Evolutionary conservation across 2,113 vertebrate species (phyloP), one percentile per base, ranked within the genome.

Genomic region (Empidonax alnorum): DNA sequence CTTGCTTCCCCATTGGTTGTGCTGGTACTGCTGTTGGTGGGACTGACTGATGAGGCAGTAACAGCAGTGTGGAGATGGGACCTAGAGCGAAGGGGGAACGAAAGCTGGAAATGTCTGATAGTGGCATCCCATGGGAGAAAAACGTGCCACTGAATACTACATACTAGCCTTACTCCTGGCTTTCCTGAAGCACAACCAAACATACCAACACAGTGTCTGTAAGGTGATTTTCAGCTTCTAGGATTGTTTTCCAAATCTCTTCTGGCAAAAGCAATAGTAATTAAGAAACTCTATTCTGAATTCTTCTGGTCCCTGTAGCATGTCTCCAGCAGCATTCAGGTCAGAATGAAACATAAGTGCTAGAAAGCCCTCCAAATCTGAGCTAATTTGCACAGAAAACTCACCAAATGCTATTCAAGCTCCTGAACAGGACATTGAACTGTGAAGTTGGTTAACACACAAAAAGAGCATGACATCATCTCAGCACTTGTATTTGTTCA

Each of bases 401-500:
- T 77, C 53, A 65, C 19, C 15, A 73, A 92, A 68, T 2, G 23
- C 61, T 90, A 80, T 96, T 91, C 4, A 19, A 42, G 53, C 5
- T 72, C 27, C 62, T 42, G 23, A 91, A 62, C 27, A 18, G 28
- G 37, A 77, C 56, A 47, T 42, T 85, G 89, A 96, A 69, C 30
- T 69, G 21, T 14, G 46, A 79, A 91, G 66, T 31, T 87, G 71
- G 46, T 46, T n/a, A 89, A 59, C 33, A 72, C 69, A 89, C 8
- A 93, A 35, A 69, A 83, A 88, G 73, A 69, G 24, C 35, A 92
- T 95, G 62, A 95, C 84, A 92, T 96, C 84, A 96, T 47, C 62
- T 56, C 65, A 87, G 47, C 37, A 59, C 30, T 80, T 4, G 9
- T 23, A 84, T 79, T 89, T 78, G 37, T 94, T 90, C 58, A 82